Evolutionary conservation across 1,140 invertebrate species (phyloP).

Genomic region (Anastatus disparis): DNA sequence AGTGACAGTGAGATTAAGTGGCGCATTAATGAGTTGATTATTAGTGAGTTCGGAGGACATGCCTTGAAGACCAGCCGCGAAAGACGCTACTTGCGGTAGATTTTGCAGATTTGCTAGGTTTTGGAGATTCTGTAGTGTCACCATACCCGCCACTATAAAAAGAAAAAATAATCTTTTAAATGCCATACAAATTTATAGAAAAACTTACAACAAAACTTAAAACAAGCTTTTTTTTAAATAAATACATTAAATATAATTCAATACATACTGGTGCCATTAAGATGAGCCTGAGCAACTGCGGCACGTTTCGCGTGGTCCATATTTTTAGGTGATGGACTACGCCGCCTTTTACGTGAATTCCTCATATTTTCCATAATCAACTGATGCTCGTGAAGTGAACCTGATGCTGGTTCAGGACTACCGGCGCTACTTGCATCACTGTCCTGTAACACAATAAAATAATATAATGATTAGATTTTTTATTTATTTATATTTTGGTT

Average conservation of each 20-base stretch:
- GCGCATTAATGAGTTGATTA: constrained; percentile 79
- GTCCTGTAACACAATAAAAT: constrained; percentile 68
- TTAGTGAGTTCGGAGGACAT: constrained; percentile 73
- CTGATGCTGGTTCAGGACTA: constrained; percentile 71
- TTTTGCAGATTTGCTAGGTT: constrained; percentile 78
- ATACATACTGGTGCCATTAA: constrained; percentile 83
- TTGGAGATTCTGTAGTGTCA: constrained; percentile 80
- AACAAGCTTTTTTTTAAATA: too few relatives aligned
- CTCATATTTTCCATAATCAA: constrained; percentile 63
- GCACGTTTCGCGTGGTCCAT: constrained; percentile 66
- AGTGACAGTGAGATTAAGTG: constrained; percentile 82
- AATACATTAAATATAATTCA: too few relatives aligned
- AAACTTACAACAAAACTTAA: too few relatives aligned
- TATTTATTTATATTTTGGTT: too few relatives aligned
- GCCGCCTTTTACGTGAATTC: constrained; percentile 59
- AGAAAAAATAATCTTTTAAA: background rate
- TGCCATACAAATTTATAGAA: too few relatives aligned
- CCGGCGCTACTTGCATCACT: constrained; percentile 77
- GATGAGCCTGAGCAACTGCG: constrained; percentile 66
- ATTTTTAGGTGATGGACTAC: constrained; percentile 60
- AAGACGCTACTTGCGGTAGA: constrained; percentile 74
- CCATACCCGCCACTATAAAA: constrained; percentile 78
- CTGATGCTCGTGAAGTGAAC: constrained; percentile 63
- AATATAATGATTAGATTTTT: too few relatives aligned
- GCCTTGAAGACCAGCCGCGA: constrained; percentile 78